Percentiles rank a stretch among this genome's conserved stretches.
phyloP scores from a whole-genome alignment of 2,797 vertebrate species.

The Balearica regulorum region DNA sequence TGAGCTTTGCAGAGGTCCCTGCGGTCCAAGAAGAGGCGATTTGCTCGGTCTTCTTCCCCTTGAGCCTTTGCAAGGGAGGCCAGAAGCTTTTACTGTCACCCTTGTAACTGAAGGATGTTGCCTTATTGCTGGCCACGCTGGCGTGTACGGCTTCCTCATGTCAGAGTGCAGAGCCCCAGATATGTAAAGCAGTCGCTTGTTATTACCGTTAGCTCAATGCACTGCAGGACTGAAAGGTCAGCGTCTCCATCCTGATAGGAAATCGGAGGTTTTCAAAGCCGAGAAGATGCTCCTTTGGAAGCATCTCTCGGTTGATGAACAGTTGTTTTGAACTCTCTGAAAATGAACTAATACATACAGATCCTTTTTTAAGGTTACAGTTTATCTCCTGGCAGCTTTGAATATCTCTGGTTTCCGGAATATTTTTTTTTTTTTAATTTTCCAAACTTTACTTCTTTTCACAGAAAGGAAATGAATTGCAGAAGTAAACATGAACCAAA shows the following conservation, averaged over 20 bases:
- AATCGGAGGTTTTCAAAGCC: background rate
- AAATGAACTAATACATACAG: background rate
- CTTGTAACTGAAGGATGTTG: background rate
- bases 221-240: background rate
- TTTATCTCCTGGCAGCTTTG: constrained; percentile 14
- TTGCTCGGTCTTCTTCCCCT: background rate
- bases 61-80: background rate
- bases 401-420: background rate
- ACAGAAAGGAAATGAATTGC: constrained; percentile 68
- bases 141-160: accelerated
- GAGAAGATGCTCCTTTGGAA: background rate
- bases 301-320: background rate
- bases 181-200: accelerated
- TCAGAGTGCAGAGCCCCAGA: background rate
- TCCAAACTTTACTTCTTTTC: constrained; percentile 65
- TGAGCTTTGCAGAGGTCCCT: background rate
- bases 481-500: constrained; percentile 53
- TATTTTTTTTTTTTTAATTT: constrained; percentile 16
- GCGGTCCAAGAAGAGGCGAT: background rate
- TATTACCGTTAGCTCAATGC: background rate
- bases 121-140: background rate
- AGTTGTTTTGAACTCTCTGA: background rate
- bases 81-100: background rate
- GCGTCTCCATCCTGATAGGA: background rate
- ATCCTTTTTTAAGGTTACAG: background rate